Evolutionary conservation across 2,113 vertebrate species (phyloP).

Genomic region (Notothenia coriiceps): DNA sequence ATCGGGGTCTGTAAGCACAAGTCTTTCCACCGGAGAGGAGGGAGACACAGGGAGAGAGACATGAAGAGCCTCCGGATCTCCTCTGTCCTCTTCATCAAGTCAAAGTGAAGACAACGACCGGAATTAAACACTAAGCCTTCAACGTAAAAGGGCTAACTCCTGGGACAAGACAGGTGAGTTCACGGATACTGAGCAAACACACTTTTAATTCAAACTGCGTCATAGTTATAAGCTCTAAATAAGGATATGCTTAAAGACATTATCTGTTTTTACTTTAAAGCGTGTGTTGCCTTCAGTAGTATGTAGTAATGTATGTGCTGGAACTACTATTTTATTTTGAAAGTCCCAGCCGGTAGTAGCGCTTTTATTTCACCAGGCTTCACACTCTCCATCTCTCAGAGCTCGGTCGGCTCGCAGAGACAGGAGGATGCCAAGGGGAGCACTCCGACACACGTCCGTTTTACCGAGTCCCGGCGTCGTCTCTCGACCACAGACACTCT

Average conservation of each 20-base stretch:
- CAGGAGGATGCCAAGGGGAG: conserved; percentile 76
- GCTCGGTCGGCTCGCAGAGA: conserved; percentile 64
- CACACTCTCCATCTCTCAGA: conserved; percentile 30
- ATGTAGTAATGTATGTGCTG: neutral
- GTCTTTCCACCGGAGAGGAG: conserved; percentile 20
- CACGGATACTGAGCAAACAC: too few relatives aligned
- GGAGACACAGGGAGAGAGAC: neutral
- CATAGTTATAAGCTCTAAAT: neutral
- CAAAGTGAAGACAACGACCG: neutral
- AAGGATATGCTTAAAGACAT: fast-evolving
- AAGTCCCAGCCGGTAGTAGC: neutral
- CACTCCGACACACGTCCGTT: conserved; percentile 65
- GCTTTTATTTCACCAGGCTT: conserved; percentile 7
- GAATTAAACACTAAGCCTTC: conserved; percentile 9
- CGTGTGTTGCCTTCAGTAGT: fast-evolving
- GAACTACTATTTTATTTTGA: conserved; percentile 53
- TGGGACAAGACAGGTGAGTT: conserved; percentile 11
- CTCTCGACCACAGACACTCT: conserved; percentile 70
- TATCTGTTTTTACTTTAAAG: neutral
- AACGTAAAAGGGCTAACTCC: conserved; percentile 22
- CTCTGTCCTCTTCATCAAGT: conserved; percentile 33
- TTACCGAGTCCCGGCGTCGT: conserved; percentile 65
- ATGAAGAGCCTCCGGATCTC: conserved; percentile 25
- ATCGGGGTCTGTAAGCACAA: conserved; percentile 11
- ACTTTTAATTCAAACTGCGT: fast-evolving